phyloP scores from a whole-genome alignment of 30 jellyfish, hydroid and myxozoan species.

The Hydractinia symbiolongicarpus region DNA sequence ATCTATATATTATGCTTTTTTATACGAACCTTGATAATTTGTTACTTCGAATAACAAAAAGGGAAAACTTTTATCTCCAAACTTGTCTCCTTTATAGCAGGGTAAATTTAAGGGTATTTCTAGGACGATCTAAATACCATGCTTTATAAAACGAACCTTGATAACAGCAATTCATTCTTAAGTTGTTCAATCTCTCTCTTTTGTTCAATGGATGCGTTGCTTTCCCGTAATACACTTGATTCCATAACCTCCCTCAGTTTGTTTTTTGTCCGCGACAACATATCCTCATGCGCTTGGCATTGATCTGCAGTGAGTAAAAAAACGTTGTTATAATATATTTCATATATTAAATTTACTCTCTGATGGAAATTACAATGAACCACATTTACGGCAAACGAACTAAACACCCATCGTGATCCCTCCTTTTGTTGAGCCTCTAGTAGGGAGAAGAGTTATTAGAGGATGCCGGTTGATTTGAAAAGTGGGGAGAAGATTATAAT shows the following conservation, averaged over 20 bases:
- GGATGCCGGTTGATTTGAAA: no score
- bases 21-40: neutral
- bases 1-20: neutral
- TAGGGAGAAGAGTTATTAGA: no score
- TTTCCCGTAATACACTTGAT: constrained; percentile 36
- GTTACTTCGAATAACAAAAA: neutral
- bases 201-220: neutral
- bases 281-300: neutral
- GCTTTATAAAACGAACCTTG: neutral
- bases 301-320: neutral
- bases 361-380: no score
- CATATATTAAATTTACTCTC: no score
- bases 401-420: no score
- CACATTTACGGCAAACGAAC: no score
- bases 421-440: no score
- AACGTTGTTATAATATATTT: no score
- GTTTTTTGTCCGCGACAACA: constrained; percentile 30
- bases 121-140: neutral
- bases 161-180: neutral
- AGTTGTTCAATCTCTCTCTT: constrained; percentile 6
- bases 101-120: no score
- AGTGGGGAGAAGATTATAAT: no score
- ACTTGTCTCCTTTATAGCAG: no score
- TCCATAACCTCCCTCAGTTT: constrained; percentile 56
- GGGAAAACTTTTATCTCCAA: neutral